Percentiles rank a stretch among this genome's conserved stretches.
Evolutionary conservation across 2,797 vertebrate genomes (phyloP).

Genomic region (Numenius phaeopus): DNA sequence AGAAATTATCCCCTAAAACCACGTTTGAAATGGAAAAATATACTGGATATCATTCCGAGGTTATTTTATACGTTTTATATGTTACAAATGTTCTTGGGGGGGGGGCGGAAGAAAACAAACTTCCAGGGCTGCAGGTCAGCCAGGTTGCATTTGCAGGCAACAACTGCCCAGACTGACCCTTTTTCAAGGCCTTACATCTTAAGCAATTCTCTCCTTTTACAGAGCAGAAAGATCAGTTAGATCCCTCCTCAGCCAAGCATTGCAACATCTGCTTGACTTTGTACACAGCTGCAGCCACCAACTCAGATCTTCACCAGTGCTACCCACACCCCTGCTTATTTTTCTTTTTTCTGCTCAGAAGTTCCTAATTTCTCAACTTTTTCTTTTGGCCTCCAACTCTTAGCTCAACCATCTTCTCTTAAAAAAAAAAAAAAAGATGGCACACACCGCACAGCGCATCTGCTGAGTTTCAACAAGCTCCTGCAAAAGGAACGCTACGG

Average conservation of each 20-base stretch:
- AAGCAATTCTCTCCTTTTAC: neutral
- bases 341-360: neutral
- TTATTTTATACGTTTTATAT: neutral
- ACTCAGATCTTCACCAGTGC: neutral
- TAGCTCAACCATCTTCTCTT: neutral
- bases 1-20: neutral
- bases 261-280: neutral
- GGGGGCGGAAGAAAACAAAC: neutral
- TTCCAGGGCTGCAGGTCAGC: neutral
- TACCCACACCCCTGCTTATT: neutral
- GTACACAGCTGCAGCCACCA: neutral
- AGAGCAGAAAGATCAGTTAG: neutral
- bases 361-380: neutral
- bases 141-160: neutral
- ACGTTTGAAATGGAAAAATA: slow-evolving; percentile 9
- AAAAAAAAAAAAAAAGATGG: neutral
- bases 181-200: neutral
- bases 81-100: neutral
- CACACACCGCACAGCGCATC: neutral
- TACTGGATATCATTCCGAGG: neutral
- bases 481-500: neutral
- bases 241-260: neutral
- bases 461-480: neutral
- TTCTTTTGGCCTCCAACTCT: neutral
- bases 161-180: neutral